Conservation (phyloP, 64 coral and sea anemone genomes). For the Actinia equina region DNA sequence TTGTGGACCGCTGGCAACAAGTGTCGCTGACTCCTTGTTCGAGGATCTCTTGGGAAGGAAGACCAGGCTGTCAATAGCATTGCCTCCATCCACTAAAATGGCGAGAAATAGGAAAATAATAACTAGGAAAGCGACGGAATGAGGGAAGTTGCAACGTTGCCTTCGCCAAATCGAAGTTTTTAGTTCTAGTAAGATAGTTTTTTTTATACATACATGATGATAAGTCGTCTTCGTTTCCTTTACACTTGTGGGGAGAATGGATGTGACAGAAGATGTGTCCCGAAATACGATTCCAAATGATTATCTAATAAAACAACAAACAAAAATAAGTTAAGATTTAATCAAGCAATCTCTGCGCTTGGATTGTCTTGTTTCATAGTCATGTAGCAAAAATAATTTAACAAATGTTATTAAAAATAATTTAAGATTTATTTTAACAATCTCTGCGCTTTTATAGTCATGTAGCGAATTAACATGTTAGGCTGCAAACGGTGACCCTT, state of each 20-base stretch:
- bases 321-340: neutral
- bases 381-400: too few species aligned
- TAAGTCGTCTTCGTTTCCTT: conserved; percentile 38
- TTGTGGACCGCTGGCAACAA: conserved; percentile 89
- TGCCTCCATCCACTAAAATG: conserved; percentile 79
- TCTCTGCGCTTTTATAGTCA: too few species aligned
- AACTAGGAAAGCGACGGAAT: neutral
- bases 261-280: conserved; percentile 98
- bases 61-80: conserved; percentile 84
- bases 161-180: too few species aligned
- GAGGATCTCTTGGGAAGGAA: conserved; percentile 72
- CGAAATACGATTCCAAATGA: conserved; percentile 96
- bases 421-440: too few species aligned
- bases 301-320: conserved; percentile 59
- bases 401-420: too few species aligned
- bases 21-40: conserved; percentile 84
- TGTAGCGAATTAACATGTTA: too few species aligned
- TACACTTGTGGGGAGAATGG: conserved; percentile 51
- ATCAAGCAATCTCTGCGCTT: neutral
- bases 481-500: too few species aligned
- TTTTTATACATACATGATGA: conserved; percentile 41
- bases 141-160: neutral
- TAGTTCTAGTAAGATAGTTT: neutral
- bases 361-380: too few species aligned
- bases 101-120: neutral